Conservation (phyloP, 2,888 invertebrate species). For the Hirtodrosophila cameraria region DNA sequence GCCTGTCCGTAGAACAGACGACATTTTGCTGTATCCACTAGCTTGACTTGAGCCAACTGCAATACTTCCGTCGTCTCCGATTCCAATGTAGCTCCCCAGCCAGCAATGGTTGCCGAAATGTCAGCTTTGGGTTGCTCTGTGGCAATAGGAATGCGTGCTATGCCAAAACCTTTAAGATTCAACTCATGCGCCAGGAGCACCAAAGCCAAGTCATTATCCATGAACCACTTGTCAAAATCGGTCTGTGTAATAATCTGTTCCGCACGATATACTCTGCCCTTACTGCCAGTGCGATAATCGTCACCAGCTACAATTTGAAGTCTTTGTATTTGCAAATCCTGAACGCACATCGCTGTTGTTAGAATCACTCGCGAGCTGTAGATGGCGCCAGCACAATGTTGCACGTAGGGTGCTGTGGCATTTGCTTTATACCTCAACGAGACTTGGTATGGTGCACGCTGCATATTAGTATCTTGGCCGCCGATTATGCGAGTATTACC, state of each 20-base stretch:
- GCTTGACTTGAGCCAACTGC: not conserved
- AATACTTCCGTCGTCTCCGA: not conserved
- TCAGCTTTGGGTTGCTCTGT: not conserved
- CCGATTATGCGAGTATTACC: not conserved
- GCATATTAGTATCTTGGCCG: not conserved
- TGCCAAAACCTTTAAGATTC: not conserved
- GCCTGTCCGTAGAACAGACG: not conserved
- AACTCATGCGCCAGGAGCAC: not conserved
- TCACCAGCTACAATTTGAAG: not conserved
- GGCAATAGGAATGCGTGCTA: not conserved
- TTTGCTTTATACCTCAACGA: conserved; percentile 1
- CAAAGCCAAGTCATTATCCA: conserved; percentile 14
- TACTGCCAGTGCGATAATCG: not conserved
- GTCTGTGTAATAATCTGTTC: not conserved
- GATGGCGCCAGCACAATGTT: conserved; percentile 3
- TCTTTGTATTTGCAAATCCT: not conserved
- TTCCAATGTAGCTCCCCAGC: not conserved
- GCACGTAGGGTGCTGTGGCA: not conserved
- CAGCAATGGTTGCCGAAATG: not conserved
- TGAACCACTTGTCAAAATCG: conserved; percentile 1
- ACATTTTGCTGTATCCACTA: not conserved
- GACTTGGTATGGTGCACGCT: conserved; percentile 1
- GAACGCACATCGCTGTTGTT: conserved; percentile 1
- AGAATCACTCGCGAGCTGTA: not conserved
- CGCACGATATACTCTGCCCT: conserved; percentile 2